Percentiles rank a stretch among this genome's conserved stretches.
phyloP scores from a whole-genome alignment of 92 coral and sea anemone species.

The Zoanthus sansibaricus region DNA sequence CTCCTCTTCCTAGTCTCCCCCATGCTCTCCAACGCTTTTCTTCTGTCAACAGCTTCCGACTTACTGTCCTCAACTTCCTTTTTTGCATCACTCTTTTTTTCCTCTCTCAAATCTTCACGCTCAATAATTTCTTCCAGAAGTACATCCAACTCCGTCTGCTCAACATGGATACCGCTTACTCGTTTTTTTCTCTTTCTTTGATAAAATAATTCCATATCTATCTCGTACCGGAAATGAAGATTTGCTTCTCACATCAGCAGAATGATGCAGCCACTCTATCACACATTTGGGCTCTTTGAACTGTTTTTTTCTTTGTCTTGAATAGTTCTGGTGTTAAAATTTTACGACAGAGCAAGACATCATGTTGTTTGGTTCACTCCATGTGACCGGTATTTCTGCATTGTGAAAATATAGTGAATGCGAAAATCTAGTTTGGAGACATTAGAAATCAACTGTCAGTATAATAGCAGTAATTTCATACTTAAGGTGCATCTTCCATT shows the following conservation, averaged over 20 bases:
- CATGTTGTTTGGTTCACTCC: conserved; percentile 22
- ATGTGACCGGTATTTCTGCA: conserved; percentile 21
- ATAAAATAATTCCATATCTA: conserved; percentile 6
- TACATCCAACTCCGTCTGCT: conserved; percentile 47
- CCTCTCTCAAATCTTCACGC: conserved; percentile 23
- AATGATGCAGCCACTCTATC: not conserved
- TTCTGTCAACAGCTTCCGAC: conserved; percentile 28
- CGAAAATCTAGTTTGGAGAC: conserved; percentile 8
- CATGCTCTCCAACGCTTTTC: conserved; percentile 29
- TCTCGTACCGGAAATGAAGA: conserved; percentile 30
- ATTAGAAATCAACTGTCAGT: not conserved
- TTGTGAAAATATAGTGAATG: not conserved
- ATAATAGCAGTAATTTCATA: not conserved
- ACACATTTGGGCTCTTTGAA: not conserved
- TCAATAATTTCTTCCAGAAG: conserved; percentile 36
- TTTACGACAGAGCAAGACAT: conserved; percentile 15
- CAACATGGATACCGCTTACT: conserved; percentile 17
- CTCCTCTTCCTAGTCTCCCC: conserved; percentile 21
- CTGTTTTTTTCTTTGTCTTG: conserved; percentile 27
- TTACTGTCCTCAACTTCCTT: conserved; percentile 25
- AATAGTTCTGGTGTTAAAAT: conserved; percentile 14
- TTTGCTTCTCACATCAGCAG: not conserved
- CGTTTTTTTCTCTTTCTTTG: conserved; percentile 7
- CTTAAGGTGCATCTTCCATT: not conserved
- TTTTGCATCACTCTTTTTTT: conserved; percentile 21